A percentile compares a stretch with the other conserved stretches of the same genome.
phyloP scores from a whole-genome alignment of 2,888 invertebrate species.

The Galeopsomyia nigrocyanea region DNA sequence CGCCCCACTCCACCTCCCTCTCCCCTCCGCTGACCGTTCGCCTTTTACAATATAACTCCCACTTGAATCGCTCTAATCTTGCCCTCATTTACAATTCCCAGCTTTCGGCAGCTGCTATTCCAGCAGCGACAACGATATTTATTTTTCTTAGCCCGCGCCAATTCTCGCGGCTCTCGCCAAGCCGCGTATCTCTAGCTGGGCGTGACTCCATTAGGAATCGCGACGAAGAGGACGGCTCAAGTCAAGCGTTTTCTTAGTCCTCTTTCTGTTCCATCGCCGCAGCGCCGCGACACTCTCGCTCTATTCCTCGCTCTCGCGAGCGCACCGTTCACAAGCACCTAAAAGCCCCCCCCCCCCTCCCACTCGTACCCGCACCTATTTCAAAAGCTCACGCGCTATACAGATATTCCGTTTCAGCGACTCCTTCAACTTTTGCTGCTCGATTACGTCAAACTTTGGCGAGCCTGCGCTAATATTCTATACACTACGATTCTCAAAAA shows the following conservation, averaged over 20 bases:
- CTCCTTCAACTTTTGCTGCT: background rate
- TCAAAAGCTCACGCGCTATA: conserved; percentile 30
- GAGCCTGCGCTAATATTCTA: background rate
- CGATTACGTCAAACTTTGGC: background rate
- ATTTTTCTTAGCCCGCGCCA: conserved; percentile 41
- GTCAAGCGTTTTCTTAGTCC: conserved; percentile 8
- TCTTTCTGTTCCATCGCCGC: background rate
- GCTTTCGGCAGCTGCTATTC: conserved; percentile 34
- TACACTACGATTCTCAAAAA: background rate
- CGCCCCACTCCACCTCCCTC: no score
- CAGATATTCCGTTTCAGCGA: conserved; percentile 8
- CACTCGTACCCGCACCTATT: conserved; percentile 6
- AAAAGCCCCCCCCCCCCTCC: background rate
- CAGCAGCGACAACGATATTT: conserved; percentile 41
- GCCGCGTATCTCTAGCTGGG: conserved; percentile 45
- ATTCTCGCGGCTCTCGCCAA: conserved; percentile 11
- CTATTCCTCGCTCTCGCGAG: background rate
- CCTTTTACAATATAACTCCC: no score
- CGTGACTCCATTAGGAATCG: conserved; percentile 50
- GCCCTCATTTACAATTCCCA: conserved; percentile 36
- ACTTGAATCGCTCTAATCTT: conserved; percentile 20
- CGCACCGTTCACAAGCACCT: no score
- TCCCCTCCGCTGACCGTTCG: no score
- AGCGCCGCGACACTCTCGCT: background rate
- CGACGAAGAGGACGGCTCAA: conserved; percentile 28